Percentiles rank a stretch among this genome's conserved stretches.
Evolutionary conservation across 64 coral and sea anemone genomes (phyloP).

Genomic region (Porites australiensis): DNA sequence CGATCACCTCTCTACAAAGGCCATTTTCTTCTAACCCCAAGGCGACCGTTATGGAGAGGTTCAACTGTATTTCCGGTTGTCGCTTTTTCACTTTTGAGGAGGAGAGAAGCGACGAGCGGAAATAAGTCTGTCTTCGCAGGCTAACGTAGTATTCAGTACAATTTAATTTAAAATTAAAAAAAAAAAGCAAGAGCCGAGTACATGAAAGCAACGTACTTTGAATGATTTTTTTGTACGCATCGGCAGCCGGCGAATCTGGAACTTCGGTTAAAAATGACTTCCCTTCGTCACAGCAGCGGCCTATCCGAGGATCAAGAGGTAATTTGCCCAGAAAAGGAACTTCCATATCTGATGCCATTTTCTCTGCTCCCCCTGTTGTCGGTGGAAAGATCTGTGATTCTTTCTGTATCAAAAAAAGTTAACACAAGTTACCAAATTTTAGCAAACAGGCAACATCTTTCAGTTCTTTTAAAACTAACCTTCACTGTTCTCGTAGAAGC

Average conservation of each 20-base stretch:
- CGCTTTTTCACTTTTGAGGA: too few species aligned
- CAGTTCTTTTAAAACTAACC: too few species aligned
- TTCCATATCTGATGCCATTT: slow-evolving; percentile 92
- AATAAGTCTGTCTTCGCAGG: too few species aligned
- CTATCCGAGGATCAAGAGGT: slow-evolving; percentile 97
- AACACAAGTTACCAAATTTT: not conserved
- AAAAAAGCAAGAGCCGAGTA: too few species aligned
- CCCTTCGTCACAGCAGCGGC: slow-evolving; percentile 93
- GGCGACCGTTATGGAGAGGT: too few species aligned
- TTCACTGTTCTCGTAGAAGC: too few species aligned
- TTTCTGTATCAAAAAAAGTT: slow-evolving; percentile 78
- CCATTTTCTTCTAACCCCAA: too few species aligned
- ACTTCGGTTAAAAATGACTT: slow-evolving; percentile 96
- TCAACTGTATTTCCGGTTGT: too few species aligned
- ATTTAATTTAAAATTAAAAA: too few species aligned
- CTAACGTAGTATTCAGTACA: too few species aligned
- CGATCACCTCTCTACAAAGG: too few species aligned
- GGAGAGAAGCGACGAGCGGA: too few species aligned
- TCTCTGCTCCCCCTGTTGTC: slow-evolving; percentile 92
- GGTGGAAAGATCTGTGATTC: slow-evolving; percentile 98
- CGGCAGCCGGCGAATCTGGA: slow-evolving; percentile 92
- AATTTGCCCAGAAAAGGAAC: slow-evolving; percentile 90
- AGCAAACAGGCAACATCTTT: not conserved
- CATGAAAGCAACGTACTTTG: slow-evolving; percentile 63
- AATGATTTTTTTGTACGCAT: slow-evolving; percentile 94